These are phyloP conservation scores for Stichopus horrens DNA, from an alignment of 53 echinoderm and acorn worm genomes.

Conservation along the genomic window DNA sequence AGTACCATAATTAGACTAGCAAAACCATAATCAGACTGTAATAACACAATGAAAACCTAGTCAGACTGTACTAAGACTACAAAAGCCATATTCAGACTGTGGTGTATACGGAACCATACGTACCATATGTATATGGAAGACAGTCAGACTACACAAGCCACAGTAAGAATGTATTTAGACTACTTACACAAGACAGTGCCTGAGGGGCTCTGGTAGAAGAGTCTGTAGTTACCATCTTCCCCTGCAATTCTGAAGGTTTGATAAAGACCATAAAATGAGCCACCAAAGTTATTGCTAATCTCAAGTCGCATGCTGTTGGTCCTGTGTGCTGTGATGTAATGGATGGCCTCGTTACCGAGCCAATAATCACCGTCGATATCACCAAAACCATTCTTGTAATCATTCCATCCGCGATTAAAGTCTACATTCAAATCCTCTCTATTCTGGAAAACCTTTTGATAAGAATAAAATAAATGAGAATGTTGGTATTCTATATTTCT, in stretches of 20 bases:
- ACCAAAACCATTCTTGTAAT: conserved; percentile 7
- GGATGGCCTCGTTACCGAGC: conserved; percentile 15
- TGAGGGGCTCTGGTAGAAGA: neutral
- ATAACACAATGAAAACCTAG: no score
- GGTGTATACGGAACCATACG: no score
- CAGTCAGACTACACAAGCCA: no score
- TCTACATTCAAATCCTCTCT: neutral
- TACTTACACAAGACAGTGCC: conserved; percentile 6
- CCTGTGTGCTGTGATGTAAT: neutral
- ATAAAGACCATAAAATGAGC: neutral
- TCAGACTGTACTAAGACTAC: no score
- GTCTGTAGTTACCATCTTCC: neutral
- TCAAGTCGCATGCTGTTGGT: conserved; percentile 1
- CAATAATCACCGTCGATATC: conserved; percentile 10
- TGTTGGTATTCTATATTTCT: no score
- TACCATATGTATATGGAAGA: no score
- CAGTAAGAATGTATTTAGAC: no score
- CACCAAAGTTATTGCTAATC: neutral
- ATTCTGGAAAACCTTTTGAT: conserved; percentile 12
- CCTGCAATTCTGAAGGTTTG: neutral
- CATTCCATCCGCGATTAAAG: neutral
- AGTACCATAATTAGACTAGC: no score
- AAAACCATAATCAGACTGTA: no score
- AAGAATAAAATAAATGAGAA: neutral
- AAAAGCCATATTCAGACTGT: no score